phyloP scores from a whole-genome alignment of 2,888 invertebrate species.

The Volucella bombylans region DNA sequence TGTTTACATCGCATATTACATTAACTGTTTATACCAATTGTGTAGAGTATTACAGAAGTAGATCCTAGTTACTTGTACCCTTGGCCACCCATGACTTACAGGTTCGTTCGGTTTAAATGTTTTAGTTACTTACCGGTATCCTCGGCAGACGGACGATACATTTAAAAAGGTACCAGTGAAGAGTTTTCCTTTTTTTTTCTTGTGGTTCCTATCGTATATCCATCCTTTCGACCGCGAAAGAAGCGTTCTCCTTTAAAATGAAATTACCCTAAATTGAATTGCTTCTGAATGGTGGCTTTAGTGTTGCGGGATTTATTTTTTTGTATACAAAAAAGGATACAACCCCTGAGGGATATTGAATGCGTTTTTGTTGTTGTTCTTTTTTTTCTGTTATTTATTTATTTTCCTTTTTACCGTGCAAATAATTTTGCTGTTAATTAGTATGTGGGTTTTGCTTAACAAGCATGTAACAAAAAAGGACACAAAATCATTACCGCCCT shows the following conservation, averaged over 20 bases:
- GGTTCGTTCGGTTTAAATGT: constrained; percentile 28
- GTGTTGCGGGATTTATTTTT: constrained; percentile 35
- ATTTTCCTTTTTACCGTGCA: constrained; percentile 15
- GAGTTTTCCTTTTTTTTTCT: background rate
- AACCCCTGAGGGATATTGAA: constrained; percentile 29
- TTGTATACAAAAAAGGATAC: constrained; percentile 12
- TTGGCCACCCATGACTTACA: constrained; percentile 45
- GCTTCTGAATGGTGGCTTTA: constrained; percentile 33
- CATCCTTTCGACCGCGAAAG: constrained; percentile 10
- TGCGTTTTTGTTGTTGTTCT: background rate
- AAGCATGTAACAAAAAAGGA: constrained; percentile 18
- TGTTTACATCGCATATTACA: constrained; percentile 61
- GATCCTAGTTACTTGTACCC: constrained; percentile 1
- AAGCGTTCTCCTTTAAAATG: constrained; percentile 13
- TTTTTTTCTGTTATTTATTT: background rate
- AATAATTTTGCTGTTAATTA: constrained; percentile 59
- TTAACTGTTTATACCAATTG: constrained; percentile 66
- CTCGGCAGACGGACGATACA: constrained; percentile 50
- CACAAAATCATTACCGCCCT: constrained; percentile 41
- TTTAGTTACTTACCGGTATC: constrained; percentile 68
- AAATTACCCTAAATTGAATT: background rate
- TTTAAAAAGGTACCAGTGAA: background rate
- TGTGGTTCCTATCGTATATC: background rate
- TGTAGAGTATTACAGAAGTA: background rate
- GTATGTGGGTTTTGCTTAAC: constrained; percentile 37